phyloP scores from a whole-genome alignment of 2,888 invertebrate species.

The Tryphoninae sp. region DNA sequence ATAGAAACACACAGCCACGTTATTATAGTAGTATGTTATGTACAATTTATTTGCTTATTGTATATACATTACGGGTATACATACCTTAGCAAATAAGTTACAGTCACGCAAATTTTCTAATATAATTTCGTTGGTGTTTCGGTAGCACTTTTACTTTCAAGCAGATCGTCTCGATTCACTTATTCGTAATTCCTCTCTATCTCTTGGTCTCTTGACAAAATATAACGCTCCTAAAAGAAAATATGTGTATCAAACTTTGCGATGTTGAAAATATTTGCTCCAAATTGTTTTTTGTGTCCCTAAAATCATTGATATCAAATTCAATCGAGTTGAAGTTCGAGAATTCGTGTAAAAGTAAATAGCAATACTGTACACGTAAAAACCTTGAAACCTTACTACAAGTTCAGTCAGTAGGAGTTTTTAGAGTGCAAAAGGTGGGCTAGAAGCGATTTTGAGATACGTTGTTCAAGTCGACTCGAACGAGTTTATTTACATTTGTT shows the following conservation, averaged over 20 bases:
- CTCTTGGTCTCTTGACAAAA: conserved; percentile 6
- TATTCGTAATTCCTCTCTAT: background rate
- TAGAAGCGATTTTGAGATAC: no score
- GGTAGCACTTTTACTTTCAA: conserved; percentile 43
- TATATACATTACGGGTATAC: conserved; percentile 63
- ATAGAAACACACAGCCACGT: background rate
- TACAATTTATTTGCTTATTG: conserved; percentile 62
- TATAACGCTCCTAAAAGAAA: background rate
- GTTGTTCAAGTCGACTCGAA: no score
- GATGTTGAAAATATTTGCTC: background rate
- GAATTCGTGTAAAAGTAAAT: conserved; percentile 26
- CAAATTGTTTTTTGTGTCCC: background rate
- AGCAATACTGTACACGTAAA: conserved; percentile 58
- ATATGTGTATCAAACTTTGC: conserved; percentile 15
- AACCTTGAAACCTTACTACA: conserved; percentile 6
- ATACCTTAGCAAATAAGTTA: conserved; percentile 47
- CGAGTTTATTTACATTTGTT: no score
- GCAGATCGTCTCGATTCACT: conserved; percentile 23
- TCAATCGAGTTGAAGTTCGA: background rate
- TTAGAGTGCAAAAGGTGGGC: no score
- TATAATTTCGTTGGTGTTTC: conserved; percentile 40
- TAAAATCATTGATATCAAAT: background rate
- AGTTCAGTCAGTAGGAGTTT: no score
- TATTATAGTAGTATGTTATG: conserved; percentile 36
- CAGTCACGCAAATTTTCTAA: conserved; percentile 38